These are phyloP conservation scores for Drosophila chauvacae DNA, from an alignment of 1,140 invertebrate species.

Conservation along the genomic window DNA sequence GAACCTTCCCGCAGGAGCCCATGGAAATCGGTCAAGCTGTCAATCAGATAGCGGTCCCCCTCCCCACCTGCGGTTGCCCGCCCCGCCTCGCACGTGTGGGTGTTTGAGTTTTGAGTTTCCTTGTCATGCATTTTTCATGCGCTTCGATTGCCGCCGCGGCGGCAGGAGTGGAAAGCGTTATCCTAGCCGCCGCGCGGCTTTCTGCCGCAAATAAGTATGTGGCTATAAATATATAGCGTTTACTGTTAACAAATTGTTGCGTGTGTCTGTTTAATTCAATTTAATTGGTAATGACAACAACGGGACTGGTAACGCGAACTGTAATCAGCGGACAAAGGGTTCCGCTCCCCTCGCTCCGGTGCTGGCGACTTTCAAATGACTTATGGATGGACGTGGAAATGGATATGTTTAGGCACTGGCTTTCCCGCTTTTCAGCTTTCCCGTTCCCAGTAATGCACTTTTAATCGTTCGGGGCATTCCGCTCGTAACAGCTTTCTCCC, in stretches of 20 bases:
- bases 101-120: slow-evolving; percentile 78
- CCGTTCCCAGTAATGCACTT: slow-evolving; percentile 51
- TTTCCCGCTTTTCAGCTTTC: not conserved
- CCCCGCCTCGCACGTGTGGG: slow-evolving; percentile 20
- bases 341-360: not conserved
- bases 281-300: slow-evolving; percentile 78
- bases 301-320: slow-evolving; percentile 34
- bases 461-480: slow-evolving; percentile 59
- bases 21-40: slow-evolving; percentile 73
- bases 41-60: slow-evolving; percentile 56
- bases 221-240: slow-evolving; percentile 27
- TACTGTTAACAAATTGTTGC: slow-evolving; percentile 70
- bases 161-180: slow-evolving; percentile 47
- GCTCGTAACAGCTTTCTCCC: slow-evolving; percentile 21
- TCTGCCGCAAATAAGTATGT: slow-evolving; percentile 9
- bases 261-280: slow-evolving; percentile 61
- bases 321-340: slow-evolving; percentile 57
- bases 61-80: slow-evolving; percentile 31
- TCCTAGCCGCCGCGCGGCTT: slow-evolving; percentile 25
- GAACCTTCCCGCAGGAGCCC: slow-evolving; percentile 56
- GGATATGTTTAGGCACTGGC: slow-evolving; percentile 19
- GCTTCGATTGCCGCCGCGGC: slow-evolving; percentile 32
- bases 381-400: slow-evolving; percentile 30
- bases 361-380: slow-evolving; percentile 55
- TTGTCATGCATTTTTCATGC: slow-evolving; percentile 75